Conservation (phyloP, 1,140 invertebrate species). For the Drosophila mayri region DNA sequence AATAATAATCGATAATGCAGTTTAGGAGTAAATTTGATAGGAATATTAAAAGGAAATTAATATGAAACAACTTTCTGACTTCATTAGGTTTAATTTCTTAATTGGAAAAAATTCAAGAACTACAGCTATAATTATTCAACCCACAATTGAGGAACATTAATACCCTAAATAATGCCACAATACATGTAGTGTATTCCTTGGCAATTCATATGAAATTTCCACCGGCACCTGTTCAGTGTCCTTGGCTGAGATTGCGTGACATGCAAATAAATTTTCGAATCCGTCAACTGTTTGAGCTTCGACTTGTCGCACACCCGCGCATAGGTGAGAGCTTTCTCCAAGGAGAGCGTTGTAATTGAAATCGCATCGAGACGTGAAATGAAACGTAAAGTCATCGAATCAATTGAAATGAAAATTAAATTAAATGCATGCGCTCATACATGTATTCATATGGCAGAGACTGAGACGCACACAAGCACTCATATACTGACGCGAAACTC, state of each 20-base stretch:
- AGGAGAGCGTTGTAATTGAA: conserved; percentile 69
- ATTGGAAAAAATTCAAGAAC: too few species aligned
- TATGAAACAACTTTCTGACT: neutral
- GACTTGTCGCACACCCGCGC: conserved; percentile 34
- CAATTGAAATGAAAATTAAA: conserved; percentile 84
- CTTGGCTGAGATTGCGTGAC: conserved; percentile 25
- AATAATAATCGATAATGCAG: conserved; percentile 1
- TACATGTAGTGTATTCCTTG: neutral
- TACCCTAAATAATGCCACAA: neutral
- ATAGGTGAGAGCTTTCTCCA: conserved; percentile 42
- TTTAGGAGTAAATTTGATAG: neutral
- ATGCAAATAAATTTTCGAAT: conserved; percentile 56
- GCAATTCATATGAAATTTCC: neutral
- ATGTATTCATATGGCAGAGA: conserved; percentile 71
- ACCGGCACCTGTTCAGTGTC: neutral
- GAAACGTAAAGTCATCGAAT: conserved; percentile 83
- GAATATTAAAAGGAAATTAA: neutral
- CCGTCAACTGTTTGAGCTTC: conserved; percentile 34
- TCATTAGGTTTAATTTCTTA: too few species aligned
- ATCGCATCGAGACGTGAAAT: conserved; percentile 81
- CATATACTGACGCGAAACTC: conserved; percentile 47
- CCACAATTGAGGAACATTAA: neutral
- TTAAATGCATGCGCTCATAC: conserved; percentile 80
- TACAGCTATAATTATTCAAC: neutral
- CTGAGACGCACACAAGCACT: conserved; percentile 27